Evolutionary conservation across 2,888 invertebrate species (phyloP).

Genomic region (Torymus texanus): DNA sequence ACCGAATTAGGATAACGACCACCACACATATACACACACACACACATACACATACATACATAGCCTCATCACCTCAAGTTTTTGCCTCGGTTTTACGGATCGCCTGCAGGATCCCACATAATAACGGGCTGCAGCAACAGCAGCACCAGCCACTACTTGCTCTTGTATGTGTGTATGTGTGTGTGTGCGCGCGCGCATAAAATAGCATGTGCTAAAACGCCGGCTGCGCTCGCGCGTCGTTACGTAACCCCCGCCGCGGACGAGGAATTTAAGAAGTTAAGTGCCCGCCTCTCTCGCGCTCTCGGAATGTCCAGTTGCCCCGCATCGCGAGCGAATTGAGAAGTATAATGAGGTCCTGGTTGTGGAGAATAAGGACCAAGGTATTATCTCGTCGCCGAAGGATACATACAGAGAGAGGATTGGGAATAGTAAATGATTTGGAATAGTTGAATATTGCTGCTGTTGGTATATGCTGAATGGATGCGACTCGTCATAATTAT

Average conservation of each 20-base stretch:
- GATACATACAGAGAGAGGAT: neutral
- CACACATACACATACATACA: neutral
- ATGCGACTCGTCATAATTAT: constrained; percentile 43
- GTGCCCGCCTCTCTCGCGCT: constrained; percentile 1
- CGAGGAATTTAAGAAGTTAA: constrained; percentile 35
- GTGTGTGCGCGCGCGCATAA: constrained; percentile 13
- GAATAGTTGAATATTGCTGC: too few species aligned
- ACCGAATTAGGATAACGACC: constrained; percentile 23
- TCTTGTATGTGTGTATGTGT: neutral
- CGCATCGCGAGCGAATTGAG: neutral
- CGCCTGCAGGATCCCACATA: constrained; percentile 34
- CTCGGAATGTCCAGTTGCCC: constrained; percentile 27
- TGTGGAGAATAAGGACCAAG: neutral
- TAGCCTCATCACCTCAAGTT: neutral
- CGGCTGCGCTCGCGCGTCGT: neutral
- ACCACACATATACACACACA: too few species aligned
- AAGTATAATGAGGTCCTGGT: constrained; percentile 22
- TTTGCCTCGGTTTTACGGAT: constrained; percentile 8
- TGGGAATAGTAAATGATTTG: constrained; percentile 7
- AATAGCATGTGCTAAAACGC: constrained; percentile 45
- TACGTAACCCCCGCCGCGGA: constrained; percentile 24
- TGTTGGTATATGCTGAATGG: too few species aligned
- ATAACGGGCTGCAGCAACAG: constrained; percentile 33
- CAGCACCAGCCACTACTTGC: neutral
- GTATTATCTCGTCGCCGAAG: constrained; percentile 22